These are phyloP conservation scores for Herminia tarsipennalis DNA, from an alignment of 2,888 invertebrate species.

Conservation along the genomic window DNA sequence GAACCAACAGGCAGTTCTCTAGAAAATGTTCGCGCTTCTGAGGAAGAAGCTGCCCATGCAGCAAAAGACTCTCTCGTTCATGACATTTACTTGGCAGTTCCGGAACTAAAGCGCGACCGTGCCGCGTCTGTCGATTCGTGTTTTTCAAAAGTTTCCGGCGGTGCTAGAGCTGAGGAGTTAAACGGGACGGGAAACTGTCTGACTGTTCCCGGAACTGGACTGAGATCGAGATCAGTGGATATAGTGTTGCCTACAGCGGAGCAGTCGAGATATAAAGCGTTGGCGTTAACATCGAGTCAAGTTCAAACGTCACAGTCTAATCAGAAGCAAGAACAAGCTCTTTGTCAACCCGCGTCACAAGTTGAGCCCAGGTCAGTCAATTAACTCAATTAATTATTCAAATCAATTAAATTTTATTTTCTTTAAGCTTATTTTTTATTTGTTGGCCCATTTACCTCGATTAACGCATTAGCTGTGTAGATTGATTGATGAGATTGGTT, in stretches of 20 bases:
- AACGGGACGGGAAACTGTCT: slow-evolving; percentile 87
- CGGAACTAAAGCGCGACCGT: slow-evolving; percentile 93
- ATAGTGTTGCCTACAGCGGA: slow-evolving; percentile 94
- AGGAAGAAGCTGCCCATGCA: slow-evolving; percentile 63
- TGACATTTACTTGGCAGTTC: slow-evolving; percentile 92
- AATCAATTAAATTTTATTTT: slow-evolving; percentile 31
- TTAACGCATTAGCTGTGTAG: too few species aligned
- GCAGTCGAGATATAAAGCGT: slow-evolving; percentile 94
- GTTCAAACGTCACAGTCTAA: slow-evolving; percentile 51
- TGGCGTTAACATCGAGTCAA: slow-evolving; percentile 88
- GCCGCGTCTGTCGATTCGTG: slow-evolving; percentile 96
- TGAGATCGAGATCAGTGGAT: slow-evolving; percentile 93
- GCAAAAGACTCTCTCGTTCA: slow-evolving; percentile 83
- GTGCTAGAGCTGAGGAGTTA: slow-evolving; percentile 89
- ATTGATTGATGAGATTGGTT: too few species aligned
- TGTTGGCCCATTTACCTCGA: background rate
- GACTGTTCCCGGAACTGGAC: slow-evolving; percentile 90
- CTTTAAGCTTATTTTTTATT: slow-evolving; percentile 35
- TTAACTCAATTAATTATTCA: slow-evolving; percentile 18
- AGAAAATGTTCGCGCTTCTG: slow-evolving; percentile 88
- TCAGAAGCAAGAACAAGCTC: slow-evolving; percentile 50
- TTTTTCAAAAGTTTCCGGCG: slow-evolving; percentile 91
- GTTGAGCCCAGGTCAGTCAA: slow-evolving; percentile 69
- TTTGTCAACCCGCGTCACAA: slow-evolving; percentile 46
- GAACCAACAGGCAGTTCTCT: slow-evolving; percentile 90